Conservation (phyloP, 2,797 vertebrate genomes). For the Ammospiza maritima region DNA sequence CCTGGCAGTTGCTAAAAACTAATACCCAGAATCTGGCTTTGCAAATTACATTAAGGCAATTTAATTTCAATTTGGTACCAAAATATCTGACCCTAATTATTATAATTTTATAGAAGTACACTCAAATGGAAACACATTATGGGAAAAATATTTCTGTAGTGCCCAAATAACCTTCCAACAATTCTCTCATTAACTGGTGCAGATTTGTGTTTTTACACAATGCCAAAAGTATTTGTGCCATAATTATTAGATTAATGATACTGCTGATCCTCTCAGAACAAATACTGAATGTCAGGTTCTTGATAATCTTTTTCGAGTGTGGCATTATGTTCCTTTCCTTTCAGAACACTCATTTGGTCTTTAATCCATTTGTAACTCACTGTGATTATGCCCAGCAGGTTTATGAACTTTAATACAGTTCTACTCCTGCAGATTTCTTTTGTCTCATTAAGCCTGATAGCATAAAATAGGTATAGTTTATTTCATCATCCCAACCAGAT, state of each 20-base stretch:
- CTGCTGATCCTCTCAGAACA: not conserved
- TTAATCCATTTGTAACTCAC: not conserved
- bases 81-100: conserved; percentile 26
- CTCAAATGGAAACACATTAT: not conserved
- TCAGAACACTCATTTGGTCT: not conserved
- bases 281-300: not conserved
- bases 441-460: not conserved
- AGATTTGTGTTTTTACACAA: not conserved
- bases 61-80: conserved; percentile 7
- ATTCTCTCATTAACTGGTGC: not conserved
- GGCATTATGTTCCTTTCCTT: not conserved
- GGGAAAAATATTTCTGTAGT: not conserved
- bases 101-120: not conserved
- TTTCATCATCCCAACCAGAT: not conserved
- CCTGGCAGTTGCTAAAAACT: not conserved
- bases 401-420: not conserved
- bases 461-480: not conserved
- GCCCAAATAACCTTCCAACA: not conserved
- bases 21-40: not conserved
- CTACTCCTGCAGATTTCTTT: not conserved
- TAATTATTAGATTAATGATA: not conserved
- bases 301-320: not conserved
- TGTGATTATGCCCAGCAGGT: not conserved
- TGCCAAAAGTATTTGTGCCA: not conserved
- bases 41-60: not conserved